Evolutionary conservation across 2,113 vertebrate species (phyloP), one percentile per base, ranked within the genome.

Genomic region (Coregonus clupeaformis): DNA sequence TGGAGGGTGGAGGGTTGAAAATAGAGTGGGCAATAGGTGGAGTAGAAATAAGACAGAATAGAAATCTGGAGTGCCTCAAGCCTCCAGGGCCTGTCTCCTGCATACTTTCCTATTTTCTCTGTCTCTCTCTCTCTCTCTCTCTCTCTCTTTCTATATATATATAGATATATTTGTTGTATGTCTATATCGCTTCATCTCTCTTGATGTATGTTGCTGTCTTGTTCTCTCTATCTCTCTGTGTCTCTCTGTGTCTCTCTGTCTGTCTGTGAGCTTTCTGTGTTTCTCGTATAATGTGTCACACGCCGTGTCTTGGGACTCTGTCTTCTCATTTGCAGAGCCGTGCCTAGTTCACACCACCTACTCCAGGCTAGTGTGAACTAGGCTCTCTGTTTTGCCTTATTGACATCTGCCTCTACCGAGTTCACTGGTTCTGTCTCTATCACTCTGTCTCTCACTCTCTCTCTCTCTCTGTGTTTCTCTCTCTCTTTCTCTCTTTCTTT

Each of bases 341-440:
- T 6, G 57, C 68, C 60, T 64, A 36, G 45, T 74, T 74, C 77
- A 65, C 72, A 70, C n/a, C 4, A 3, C 24, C 42, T 29, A 20
- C 25, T 9, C 30, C 1, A 6, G 7, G 24, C 14, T 36, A 67
- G 14, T 42, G 18, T 67, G 20, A 68, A 66, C 62, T 60, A 67
- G 32, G 36, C 52, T 59, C 59, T 29, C 49, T 77, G 45, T 72
- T 78, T 64, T 77, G 22, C 22, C 65, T 72, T 73, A 45, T 72
- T 62, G 49, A 66, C 77, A 78, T 82, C 77, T 73, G 22, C 72
- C 62, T 72, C 36, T 47, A 69, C 63, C 30, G 78, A 75, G 69
- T 75, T 69, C 66, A 84, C 67, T 77, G 71, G 80, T 77, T 79
- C 45, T 81, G 55, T 89, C 45, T 86, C 57, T 84, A 27, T 80